Evolutionary conservation across 2,113 vertebrate genomes (phyloP).

Genomic region (Sinosuthora webbiana): DNA sequence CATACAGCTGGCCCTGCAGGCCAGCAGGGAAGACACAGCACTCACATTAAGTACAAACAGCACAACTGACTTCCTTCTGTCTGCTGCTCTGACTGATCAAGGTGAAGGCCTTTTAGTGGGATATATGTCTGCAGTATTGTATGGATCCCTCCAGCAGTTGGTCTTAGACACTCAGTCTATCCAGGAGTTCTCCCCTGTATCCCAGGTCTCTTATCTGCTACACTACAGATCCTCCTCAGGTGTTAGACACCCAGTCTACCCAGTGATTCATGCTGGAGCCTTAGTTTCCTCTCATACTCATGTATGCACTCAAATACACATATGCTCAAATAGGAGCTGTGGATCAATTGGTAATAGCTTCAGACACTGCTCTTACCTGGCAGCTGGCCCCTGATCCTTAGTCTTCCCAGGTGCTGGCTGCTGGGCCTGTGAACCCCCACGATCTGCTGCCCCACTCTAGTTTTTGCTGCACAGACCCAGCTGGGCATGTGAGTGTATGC

Average conservation of each 20-base stretch:
- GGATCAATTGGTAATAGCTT: not conserved
- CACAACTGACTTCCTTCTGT: not conserved
- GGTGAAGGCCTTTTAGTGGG: not conserved
- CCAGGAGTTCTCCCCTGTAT: not conserved
- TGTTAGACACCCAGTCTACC: not conserved
- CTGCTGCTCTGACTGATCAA: not conserved
- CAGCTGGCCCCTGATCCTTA: not conserved
- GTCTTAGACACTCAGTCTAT: not conserved
- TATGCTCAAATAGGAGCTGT: not conserved
- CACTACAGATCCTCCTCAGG: rapidly evolving
- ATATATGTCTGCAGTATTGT: not conserved
- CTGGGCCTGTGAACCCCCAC: not conserved
- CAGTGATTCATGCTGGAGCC: not conserved
- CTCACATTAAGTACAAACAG: not conserved
- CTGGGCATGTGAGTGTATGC: rapidly evolving
- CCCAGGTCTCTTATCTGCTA: not conserved
- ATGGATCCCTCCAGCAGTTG: not conserved
- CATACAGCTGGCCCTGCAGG: too few species aligned
- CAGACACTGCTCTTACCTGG: rapidly evolving
- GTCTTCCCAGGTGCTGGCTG: not conserved
- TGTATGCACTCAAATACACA: too few species aligned
- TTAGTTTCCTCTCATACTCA: not conserved
- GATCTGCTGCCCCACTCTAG: not conserved
- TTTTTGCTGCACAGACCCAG: not conserved
- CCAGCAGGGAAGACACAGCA: not conserved